Percentiles rank a stretch among this genome's conserved stretches.
Evolutionary conservation across 2,113 vertebrate species (phyloP).

Genomic region (Forbesichthys papilliferus): DNA sequence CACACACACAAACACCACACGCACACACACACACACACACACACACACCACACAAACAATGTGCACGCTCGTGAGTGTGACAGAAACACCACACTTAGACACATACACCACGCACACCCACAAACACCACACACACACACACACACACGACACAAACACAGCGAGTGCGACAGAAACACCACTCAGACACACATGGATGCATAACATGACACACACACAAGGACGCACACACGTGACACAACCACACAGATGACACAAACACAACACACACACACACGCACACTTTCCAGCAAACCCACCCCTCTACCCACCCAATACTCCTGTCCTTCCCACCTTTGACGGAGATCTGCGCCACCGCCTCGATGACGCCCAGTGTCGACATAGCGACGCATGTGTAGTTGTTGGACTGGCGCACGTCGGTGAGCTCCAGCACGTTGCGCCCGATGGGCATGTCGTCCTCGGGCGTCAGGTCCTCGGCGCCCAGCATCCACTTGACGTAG

Average conservation of each 20-base stretch:
- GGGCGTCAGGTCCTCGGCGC: conserved; percentile 95
- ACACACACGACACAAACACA: neutral
- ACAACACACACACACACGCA: neutral
- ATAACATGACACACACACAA: neutral
- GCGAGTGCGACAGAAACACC: neutral
- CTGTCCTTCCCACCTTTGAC: conserved; percentile 86
- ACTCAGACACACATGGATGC: neutral
- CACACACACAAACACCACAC: neutral
- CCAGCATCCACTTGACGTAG: conserved; percentile 99
- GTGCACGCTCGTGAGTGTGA: too few species aligned
- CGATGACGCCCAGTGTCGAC: conserved; percentile 97
- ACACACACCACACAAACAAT: neutral
- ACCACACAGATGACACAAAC: neutral
- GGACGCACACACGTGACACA: neutral
- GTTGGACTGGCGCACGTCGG: conserved; percentile 95
- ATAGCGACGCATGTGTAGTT: conserved; percentile 99
- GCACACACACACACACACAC: neutral
- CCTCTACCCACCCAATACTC: neutral
- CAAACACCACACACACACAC: neutral
- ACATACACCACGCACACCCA: neutral
- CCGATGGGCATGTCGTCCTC: conserved; percentile 99
- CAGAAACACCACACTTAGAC: neutral
- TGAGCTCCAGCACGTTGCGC: conserved; percentile 94
- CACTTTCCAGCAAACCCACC: neutral
- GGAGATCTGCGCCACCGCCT: conserved; percentile 95